These are phyloP conservation scores for Ariolimax columbianus DNA, from an alignment of 2,888 invertebrate species.

Conservation along the genomic window DNA sequence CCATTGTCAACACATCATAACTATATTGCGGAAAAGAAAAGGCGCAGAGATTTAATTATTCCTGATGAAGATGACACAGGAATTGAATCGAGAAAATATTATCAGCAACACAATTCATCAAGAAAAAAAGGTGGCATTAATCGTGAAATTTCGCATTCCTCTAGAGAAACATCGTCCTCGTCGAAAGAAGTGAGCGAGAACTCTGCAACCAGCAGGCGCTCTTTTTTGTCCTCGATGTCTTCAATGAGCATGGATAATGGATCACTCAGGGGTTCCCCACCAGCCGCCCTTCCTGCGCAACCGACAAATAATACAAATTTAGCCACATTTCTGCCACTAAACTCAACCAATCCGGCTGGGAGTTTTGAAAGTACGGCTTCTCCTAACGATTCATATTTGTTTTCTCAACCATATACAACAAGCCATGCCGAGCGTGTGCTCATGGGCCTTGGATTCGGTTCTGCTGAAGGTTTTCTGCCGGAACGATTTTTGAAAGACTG, in stretches of 20 bases:
- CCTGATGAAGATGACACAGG: constrained; percentile 66
- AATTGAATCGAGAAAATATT: background rate
- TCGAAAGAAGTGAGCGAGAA: constrained; percentile 16
- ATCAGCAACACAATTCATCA: background rate
- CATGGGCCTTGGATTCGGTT: constrained; percentile 68
- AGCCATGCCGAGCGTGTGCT: constrained; percentile 65
- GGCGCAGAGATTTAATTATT: constrained; percentile 62
- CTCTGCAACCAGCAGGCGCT: background rate
- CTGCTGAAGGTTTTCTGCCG: constrained; percentile 68
- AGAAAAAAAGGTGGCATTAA: background rate
- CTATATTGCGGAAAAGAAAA: constrained; percentile 10
- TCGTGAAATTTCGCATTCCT: background rate
- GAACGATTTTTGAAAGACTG: constrained; percentile 73
- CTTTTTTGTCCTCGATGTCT: constrained; percentile 35
- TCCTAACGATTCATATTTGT: constrained; percentile 36
- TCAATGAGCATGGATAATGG: constrained; percentile 43
- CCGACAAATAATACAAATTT: constrained; percentile 11
- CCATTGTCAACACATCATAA: background rate
- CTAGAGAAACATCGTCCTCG: constrained; percentile 4
- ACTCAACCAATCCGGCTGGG: background rate
- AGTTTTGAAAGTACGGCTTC: constrained; percentile 47
- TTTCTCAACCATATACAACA: constrained; percentile 41
- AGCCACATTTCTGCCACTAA: constrained; percentile 29
- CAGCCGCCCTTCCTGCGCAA: background rate
- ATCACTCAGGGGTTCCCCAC: constrained; percentile 24